Evolutionary conservation across 2,113 vertebrate genomes (phyloP), one percentile per base, ranked within the genome.

Genomic region (Sturnira hondurensis): DNA sequence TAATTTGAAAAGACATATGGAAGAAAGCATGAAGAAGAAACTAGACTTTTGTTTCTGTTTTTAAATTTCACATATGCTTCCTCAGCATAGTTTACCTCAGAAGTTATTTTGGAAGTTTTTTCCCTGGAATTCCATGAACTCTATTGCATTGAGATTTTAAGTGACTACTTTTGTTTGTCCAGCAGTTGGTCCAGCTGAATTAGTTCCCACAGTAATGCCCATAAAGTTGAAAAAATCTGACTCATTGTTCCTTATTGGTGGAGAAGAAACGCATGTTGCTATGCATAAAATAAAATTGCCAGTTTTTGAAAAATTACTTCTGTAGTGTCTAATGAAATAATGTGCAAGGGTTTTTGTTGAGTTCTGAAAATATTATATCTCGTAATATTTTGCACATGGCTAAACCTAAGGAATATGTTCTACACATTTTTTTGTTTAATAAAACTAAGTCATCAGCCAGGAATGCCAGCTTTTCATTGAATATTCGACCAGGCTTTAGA

Each of bases 1-100:
- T 91, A 31, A 45, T 84, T 93, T 86, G 47, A 77, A 86, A 33
- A 91, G 45, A 93, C 24, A 91, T 4, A 17, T 3, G 50, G 16
- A 63, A 68, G 67, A 89, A 74, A 92, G 16, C 28, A 43, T 47
- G 16, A 14, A 63, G 65, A 85, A 93, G n/a, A 94, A 97, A 88
- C 4, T 77, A 33, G 33, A 7, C 41, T 92, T 15, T 84, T 78
- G 3, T 58, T 81, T 33, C 24, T 45, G 5, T 77, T 76, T 88
- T 96, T 9, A 71, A 93, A 52, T 86, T 92, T 73, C 80, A 15
- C 15, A 38, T 43, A 38, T 73, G 41, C 20, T 56, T 86, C 78
- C 56, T 92, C 70, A 73, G 31, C 6, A 38, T 52, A 74, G 16
- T 7, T 93, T 24, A 86, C 24, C 33, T 94, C 22, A 43, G 93